Evolutionary conservation across 1,140 invertebrate genomes (phyloP).

Genomic region (Bombus balteatus): DNA sequence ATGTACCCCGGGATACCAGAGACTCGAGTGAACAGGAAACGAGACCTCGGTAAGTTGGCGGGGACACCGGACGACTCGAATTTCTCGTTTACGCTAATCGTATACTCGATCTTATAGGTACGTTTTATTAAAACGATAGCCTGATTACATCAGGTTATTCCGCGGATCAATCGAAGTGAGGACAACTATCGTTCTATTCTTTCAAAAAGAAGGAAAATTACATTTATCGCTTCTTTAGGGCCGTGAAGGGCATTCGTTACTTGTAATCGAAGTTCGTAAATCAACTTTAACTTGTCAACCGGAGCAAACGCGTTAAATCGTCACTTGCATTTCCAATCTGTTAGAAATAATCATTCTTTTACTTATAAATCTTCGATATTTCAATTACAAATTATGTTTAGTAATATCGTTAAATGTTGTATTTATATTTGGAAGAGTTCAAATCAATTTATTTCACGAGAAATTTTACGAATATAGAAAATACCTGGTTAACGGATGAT

Average conservation of each 20-base stretch:
- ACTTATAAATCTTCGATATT: no score
- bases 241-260: neutral
- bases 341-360: no score
- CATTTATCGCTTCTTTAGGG: conserved; percentile 26
- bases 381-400: no score
- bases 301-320: no score
- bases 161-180: neutral
- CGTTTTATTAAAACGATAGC: conserved; percentile 27
- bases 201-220: conserved; percentile 25
- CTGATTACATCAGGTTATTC: conserved; percentile 41
- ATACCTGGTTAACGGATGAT: no score
- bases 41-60: neutral
- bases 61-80: neutral
- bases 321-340: no score
- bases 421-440: no score
- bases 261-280: neutral
- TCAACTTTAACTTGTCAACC: neutral
- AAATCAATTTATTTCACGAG: no score
- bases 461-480: no score
- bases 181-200: no score
- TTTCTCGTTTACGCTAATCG: conserved; percentile 31
- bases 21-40: conserved; percentile 6
- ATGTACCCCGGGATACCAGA: conserved; percentile 23
- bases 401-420: no score
- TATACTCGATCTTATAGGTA: conserved; percentile 20